Percentiles rank a stretch among this genome's conserved stretches.
These are phyloP conservation scores for Notocelia uddmanniana DNA, from an alignment of 2,888 invertebrate genomes.

Conservation along the genomic window DNA sequence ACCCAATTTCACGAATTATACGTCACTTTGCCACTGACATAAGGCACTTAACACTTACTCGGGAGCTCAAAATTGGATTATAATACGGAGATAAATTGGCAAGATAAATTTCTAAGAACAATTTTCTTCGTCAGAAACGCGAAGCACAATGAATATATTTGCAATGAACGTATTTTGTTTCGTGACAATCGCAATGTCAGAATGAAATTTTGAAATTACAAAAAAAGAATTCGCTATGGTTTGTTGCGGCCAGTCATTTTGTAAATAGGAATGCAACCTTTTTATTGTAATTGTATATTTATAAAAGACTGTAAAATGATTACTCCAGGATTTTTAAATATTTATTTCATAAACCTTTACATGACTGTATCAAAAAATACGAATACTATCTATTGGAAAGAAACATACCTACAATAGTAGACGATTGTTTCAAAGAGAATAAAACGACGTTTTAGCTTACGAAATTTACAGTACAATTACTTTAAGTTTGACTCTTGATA, in stretches of 20 bases:
- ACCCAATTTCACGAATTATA: slow-evolving; percentile 39
- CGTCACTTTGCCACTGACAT: slow-evolving; percentile 46
- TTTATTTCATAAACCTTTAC: neutral
- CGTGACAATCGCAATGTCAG: slow-evolving; percentile 36
- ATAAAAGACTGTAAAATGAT: slow-evolving; percentile 5
- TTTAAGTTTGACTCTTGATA: no score
- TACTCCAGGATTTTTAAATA: neutral
- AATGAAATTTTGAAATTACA: slow-evolving; percentile 44
- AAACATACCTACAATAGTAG: no score
- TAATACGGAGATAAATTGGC: slow-evolving; percentile 14
- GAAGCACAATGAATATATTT: slow-evolving; percentile 13
- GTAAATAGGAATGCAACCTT: slow-evolving; percentile 1
- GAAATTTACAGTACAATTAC: no score
- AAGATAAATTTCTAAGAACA: slow-evolving; percentile 19
- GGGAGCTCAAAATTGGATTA: slow-evolving; percentile 19
- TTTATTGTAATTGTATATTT: neutral
- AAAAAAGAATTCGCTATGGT: slow-evolving; percentile 41
- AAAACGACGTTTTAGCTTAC: no score
- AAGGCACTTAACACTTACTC: slow-evolving; percentile 42
- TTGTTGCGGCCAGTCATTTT: slow-evolving; percentile 16
- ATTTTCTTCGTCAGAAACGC: slow-evolving; percentile 13
- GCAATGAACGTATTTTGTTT: slow-evolving; percentile 45
- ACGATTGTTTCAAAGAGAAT: no score
- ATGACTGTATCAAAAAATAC: neutral
- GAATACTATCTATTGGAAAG: neutral